Evolutionary conservation across 2,888 invertebrate genomes (phyloP), one percentile per base, ranked within the genome.

Genomic region (Melanchra persicariae): DNA sequence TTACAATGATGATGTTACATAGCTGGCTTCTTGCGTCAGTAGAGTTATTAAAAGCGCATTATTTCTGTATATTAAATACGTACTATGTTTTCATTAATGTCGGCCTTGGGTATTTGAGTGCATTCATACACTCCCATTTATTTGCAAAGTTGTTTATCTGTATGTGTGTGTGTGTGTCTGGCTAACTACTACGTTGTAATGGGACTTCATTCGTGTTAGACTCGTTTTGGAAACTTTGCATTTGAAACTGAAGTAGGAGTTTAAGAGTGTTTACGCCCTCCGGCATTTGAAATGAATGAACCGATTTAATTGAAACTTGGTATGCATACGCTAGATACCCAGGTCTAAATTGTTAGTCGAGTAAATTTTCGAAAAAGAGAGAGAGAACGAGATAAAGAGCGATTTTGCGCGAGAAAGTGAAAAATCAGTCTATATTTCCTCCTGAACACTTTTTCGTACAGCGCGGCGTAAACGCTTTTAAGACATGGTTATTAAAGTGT

Each of bases 1-100:
- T 2, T 40, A 34, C 17, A 22, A 47, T 79, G 26, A 47, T 79
- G 63, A 78, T 67, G 66, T 72, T 57, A 67, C 37, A 10, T 3
- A 30, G 17, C 17, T 10, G 1, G 10, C 10, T 19, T 26, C 22
- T 82, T 79, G 79, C 82, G 24, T 79, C 79, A 79, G 58, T 8
- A n/a, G 9, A 1, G 43, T 63, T 43, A 63, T 71, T 70, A 60
- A 63, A 59, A 37, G 5, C 10, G 9, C 40, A 78, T 64, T 82
- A 51, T 51, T 45, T 37, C 15, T 71, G 55, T 26, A 70, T 60
- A 77, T 17, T 22, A 43, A 57, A n/a, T 57, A 45, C 12, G 15
- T 63, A 40, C 40, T 40, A 4, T 26, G n/a, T 63, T 40, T 64
- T 26, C 15, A 58, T 59, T 63, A 61, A 3, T 30, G n/a, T 12